Conservation (phyloP, 2,113 vertebrate genomes). For the Eubucco bourcierii region DNA sequence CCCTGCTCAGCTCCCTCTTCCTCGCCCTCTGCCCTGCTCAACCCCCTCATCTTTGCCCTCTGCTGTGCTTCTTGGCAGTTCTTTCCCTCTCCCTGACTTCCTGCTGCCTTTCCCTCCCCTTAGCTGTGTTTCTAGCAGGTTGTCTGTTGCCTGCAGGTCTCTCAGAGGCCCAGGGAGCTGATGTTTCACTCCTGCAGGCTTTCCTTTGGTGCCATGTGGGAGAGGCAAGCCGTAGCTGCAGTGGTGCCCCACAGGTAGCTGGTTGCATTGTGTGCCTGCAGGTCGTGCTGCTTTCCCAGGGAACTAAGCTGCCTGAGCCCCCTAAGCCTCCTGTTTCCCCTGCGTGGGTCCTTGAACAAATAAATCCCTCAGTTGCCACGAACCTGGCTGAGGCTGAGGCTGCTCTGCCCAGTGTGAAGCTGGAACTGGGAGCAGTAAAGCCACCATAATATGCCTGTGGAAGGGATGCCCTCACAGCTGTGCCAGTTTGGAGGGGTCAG, state of each 20-base stretch:
- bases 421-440: not conserved
- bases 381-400: not conserved
- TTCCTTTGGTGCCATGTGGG: not conserved
- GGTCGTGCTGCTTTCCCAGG: not conserved
- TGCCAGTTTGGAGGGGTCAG: not conserved
- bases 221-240: not conserved
- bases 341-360: not conserved
- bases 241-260: not conserved
- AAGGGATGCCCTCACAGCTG: not conserved
- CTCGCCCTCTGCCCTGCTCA: too few relatives aligned
- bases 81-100: not conserved
- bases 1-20: too few relatives aligned
- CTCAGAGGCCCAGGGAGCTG: not conserved
- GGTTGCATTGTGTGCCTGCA: not conserved
- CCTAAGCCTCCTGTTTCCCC: not conserved
- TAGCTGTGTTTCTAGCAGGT: not conserved
- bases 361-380: not conserved
- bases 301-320: not conserved
- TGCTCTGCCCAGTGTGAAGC: not conserved
- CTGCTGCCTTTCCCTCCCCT: not conserved
- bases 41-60: not conserved
- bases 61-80: not conserved
- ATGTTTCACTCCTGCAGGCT: not conserved
- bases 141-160: not conserved
- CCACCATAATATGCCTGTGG: accelerated